Evolutionary conservation across 2,888 invertebrate genomes (phyloP), one percentile per base, ranked within the genome.

Genomic region (Heliconius cydno): DNA sequence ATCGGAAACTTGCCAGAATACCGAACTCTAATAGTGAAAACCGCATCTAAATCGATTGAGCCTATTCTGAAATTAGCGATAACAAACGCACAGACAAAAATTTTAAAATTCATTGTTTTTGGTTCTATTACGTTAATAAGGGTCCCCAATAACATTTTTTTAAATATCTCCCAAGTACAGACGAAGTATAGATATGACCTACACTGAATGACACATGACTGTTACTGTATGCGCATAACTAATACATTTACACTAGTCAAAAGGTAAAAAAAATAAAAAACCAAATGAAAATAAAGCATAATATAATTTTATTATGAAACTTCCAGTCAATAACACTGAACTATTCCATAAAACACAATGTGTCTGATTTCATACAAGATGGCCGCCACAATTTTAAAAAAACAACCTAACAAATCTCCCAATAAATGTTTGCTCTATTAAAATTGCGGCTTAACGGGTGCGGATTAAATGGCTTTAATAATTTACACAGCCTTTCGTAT

Each of bases 241-340:
- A 52, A 19, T 19, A 63, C n/a, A 4, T 28, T 28, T 2, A 15
- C 2, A 63, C 63, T 38, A 10, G 38, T 13, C 15, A 78, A 10
- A 30, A 57, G 57, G 77, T 30, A 60, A 19, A 57, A 60, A 57
- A 93, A 57, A 57, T 22, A 92, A 94, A 94, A 94, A 87, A 85
- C 91, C 87, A 87, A 87, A 85, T 93, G 88, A 94, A 94, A 95
- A 94, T 94, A 94, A 94, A 94, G 94, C 94, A 94, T 94, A 94
- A 92, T 94, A 94, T 94, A 94, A 93, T 94, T 94, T 94, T 92
- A 94, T 94, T 94, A 94, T 90, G 94, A 94, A 94, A 94, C 90
- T 90, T 93, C 92, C 94, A 94, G 94, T 94, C 90, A 93, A 94
- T 92, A 94, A 92, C 93, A 94, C 94, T 94, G 94, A 94, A 93